Evolutionary conservation across 2,888 invertebrate genomes (phyloP), one percentile per base, ranked within the genome.

Genomic region (Meghimatium bilineatum): DNA sequence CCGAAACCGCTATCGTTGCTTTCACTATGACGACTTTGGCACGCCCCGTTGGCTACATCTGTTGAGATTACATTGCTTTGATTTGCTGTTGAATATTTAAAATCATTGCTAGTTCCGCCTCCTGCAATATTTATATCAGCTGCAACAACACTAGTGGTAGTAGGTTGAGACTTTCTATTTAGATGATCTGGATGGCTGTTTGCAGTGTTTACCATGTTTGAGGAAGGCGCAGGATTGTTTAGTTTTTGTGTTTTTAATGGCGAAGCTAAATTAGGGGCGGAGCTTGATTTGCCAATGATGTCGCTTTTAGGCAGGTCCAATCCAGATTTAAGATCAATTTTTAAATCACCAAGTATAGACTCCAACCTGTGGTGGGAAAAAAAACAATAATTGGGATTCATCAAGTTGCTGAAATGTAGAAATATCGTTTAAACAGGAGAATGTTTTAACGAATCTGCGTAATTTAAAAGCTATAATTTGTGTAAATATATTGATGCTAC

Each of bases 1-100:
- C 78, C 83, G 20, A 83, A 83, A 1, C 83, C 83, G 44, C 83
- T 83, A 49, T 83, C 83, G 63, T 83, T 78, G 72, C 83, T 83
- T 20, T 83, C 83, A 23, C 83, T 83, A 69, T 83, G 83, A 8
- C 72, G 63, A 29, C 76, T 77, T 36, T 80, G 66, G 29, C 29
- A 23, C 1, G 29, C 0, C 6, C 36, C 36, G 23, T 74, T 72
- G 17, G 6, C 12, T 17, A 36, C 44, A 29, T 26, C 71, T 26
- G 23, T 32, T 23, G 66, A 8, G 23, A 34, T 20, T 44, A n/a
- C 72, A n/a, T 17, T 29, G 44, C 38, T 63, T n/a, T 60, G 36
- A 20, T 66, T 66, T 36, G 78, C 17, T 26, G 44, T 20, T 17
- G 36, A 6, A 34, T 29, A 23, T 12, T 69, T 36, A 36, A 60